Base-by-base conservation (phyloP, 2,888 invertebrate species). In the Arrhopalites spinosus region DNA sequence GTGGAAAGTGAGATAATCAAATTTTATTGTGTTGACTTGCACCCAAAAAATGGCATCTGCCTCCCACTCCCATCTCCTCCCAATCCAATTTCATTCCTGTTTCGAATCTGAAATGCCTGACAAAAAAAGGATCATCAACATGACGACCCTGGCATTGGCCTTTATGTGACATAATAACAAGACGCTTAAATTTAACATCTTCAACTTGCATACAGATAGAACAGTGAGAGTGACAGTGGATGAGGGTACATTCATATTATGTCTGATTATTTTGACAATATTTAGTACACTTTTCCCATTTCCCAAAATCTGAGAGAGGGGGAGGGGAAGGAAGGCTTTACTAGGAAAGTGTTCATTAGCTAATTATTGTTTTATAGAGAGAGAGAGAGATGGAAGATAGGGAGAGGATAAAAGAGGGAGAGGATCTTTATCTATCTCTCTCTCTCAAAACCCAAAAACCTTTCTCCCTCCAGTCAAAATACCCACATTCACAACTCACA, bases 351-450 rank as follows among this genome's bases (percentile, higher is more conserved):
- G 64, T 23, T 67, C 66, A 67, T 67, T 67, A 67, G 66, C 66
- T 67, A 67, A 67, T 67, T 67, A 67, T 67, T 67, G 66, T 43
- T 30, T 64, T 64, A 67, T 67, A 43, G 43, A 36, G 43, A 67
- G 36, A 23, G 45, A 5, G 43, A 67, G 43, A n/a, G n/a, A n/a
- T n/a, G n/a, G 29, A n/a, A 30, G 27, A 29, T 61, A 29, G 13
- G n/a, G 66, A 5, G 20, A 17, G 45, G 45, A 36, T 45, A 36
- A 36, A 36, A 36, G 36, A 36, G 66, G 23, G 30, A 20, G n/a
- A 15, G 66, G 66, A 67, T 67, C 66, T 67, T 67, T 67, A 67
- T 67, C 66, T 29, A n/a, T n/a, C n/a, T n/a, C n/a, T n/a, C n/a
- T n/a, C n/a, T n/a, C n/a, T n/a, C n/a, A n/a, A 36, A 36, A 36